A percentile compares a stretch with the other conserved stretches of the same genome.
phyloP scores from a whole-genome alignment of 2,113 vertebrate species.

The Desmodus rotundus region DNA sequence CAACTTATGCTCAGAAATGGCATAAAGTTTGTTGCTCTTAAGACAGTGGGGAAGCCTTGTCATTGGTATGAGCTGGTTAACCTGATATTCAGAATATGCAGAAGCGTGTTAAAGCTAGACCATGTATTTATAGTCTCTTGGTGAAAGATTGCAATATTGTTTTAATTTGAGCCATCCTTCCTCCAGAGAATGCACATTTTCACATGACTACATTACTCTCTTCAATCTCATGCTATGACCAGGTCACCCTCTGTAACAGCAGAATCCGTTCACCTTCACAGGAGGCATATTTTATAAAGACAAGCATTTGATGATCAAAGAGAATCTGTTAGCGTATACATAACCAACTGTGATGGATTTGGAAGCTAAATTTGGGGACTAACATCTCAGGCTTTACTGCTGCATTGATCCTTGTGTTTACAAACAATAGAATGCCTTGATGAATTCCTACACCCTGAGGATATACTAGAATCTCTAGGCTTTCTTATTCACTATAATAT shows the following conservation, averaged over 20 bases:
- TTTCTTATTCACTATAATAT: not conserved
- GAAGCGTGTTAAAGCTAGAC: not conserved
- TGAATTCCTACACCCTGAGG: not conserved
- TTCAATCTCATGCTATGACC: not conserved
- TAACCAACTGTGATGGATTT: not conserved
- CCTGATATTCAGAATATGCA: not conserved
- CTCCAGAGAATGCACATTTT: not conserved
- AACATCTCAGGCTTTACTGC: not conserved
- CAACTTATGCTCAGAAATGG: not conserved
- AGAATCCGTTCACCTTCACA: conserved; percentile 9
- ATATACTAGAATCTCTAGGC: not conserved
- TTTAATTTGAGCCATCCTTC: not conserved
- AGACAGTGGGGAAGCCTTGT: not conserved
- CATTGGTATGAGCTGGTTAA: not conserved
- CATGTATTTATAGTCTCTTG: not conserved
- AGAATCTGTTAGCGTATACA: not conserved
- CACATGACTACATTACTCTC: not conserved
- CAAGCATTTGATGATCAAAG: not conserved
- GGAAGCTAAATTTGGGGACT: not conserved
- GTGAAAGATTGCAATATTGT: conserved; percentile 1
- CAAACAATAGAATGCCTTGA: not conserved
- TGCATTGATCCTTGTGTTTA: not conserved
- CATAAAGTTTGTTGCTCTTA: not conserved
- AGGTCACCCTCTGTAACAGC: not conserved
- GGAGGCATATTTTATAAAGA: not conserved